Conservation (phyloP, 2,888 invertebrate genomes). For the Carpatolechia fugitivella region DNA sequence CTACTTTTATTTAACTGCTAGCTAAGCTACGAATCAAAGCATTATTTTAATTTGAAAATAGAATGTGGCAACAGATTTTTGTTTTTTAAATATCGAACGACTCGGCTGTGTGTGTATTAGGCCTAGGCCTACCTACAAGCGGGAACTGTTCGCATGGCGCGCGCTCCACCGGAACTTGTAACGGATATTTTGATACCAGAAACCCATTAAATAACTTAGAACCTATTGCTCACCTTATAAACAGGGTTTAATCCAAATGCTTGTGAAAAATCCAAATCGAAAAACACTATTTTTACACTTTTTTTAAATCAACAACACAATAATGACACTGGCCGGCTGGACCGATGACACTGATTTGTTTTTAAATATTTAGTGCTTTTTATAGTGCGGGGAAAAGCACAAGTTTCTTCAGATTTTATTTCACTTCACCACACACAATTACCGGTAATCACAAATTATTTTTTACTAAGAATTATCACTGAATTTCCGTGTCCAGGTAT, state of each 20-base stretch:
- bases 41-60: constrained; percentile 3
- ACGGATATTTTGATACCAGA: constrained; percentile 26
- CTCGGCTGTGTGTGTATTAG: constrained; percentile 16
- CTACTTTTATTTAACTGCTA: too few species aligned
- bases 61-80: not conserved
- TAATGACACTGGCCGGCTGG: constrained; percentile 22
- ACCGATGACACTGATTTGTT: constrained; percentile 15
- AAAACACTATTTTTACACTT: constrained; percentile 42
- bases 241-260: constrained; percentile 53
- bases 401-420: not conserved
- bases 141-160: constrained; percentile 3
- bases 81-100: not conserved
- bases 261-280: constrained; percentile 57
- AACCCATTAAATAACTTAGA: constrained; percentile 22
- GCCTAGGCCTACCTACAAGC: constrained; percentile 23
- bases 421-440: not conserved
- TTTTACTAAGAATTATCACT: too few species aligned
- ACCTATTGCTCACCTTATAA: constrained; percentile 51
- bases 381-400: not conserved
- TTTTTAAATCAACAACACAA: constrained; percentile 39
- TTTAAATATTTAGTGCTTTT: constrained; percentile 13
- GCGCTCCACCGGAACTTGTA: constrained; percentile 18
- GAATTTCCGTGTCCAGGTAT: too few species aligned
- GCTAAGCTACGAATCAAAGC: too few species aligned
- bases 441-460: not conserved